Conservation (phyloP, 2,113 vertebrate species). For the Gallinago jamesoni region DNA sequence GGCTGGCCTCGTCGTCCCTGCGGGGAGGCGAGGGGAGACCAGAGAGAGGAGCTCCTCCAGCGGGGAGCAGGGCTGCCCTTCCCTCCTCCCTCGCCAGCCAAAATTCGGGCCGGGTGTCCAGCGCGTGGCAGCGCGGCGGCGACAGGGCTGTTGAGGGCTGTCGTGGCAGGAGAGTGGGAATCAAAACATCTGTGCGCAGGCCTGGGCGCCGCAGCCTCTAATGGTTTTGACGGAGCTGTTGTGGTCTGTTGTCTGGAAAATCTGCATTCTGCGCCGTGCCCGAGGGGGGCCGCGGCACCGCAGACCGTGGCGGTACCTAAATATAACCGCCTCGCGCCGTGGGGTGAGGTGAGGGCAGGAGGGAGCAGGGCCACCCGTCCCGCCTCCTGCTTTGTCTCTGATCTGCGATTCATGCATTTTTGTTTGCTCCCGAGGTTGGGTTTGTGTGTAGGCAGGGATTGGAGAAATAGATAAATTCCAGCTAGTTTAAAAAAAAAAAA, state of each 20-base stretch:
- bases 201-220: conserved; percentile 21
- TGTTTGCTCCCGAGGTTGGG: not conserved
- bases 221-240: conserved; percentile 59
- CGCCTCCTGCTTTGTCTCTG: conserved; percentile 44
- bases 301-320: conserved; percentile 37
- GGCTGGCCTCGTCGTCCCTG: no score
- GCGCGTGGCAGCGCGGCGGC: not conserved
- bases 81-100: not conserved
- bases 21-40: not conserved
- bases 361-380: not conserved
- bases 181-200: conserved; percentile 59
- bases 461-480: conserved; percentile 13
- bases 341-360: conserved; percentile 59
- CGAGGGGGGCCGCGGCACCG: conserved; percentile 52
- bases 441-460: conserved; percentile 38
- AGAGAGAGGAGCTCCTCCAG: not conserved
- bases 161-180: conserved; percentile 58
- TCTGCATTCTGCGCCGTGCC: conserved; percentile 36
- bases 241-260: conserved; percentile 60
- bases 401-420: not conserved
- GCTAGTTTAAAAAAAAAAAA: not conserved
- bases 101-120: not conserved
- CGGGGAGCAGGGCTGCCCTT: not conserved
- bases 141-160: conserved; percentile 28
- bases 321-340: conserved; percentile 49